These are phyloP conservation scores for Ametastegia equiseti DNA, from an alignment of 2,888 invertebrate genomes.

Conservation along the genomic window DNA sequence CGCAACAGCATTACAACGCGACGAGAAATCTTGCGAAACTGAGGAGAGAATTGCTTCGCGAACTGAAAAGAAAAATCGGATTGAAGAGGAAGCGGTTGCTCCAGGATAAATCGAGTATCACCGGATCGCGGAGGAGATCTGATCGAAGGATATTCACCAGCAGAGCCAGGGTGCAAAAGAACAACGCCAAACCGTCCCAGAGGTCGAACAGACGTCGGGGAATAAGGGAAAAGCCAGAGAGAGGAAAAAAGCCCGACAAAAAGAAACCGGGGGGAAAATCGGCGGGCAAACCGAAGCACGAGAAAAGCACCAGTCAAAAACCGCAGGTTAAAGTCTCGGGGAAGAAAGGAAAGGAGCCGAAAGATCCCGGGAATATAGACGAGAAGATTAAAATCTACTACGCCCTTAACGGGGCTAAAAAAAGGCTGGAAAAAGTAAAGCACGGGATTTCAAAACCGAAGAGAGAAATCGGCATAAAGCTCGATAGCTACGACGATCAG, in stretches of 20 bases:
- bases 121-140: background rate
- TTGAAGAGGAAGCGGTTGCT: background rate
- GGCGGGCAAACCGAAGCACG: background rate
- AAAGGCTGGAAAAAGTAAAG: background rate
- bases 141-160: background rate
- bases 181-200: background rate
- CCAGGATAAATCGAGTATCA: constrained; percentile 4
- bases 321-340: background rate
- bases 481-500: background rate
- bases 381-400: constrained; percentile 59
- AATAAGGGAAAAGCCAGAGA: background rate
- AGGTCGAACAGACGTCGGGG: background rate
- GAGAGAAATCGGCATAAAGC: background rate
- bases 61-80: constrained; percentile 50
- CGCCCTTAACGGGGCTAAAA: constrained; percentile 41
- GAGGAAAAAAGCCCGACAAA: background rate
- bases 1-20: background rate
- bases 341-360: background rate
- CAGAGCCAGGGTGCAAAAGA: background rate
- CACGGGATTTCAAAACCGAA: constrained; percentile 20
- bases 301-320: background rate
- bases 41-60: constrained; percentile 49
- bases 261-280: background rate
- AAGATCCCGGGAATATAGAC: constrained; percentile 29
- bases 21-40: background rate